A percentile compares a stretch with the other conserved stretches of the same genome.
phyloP scores from a whole-genome alignment of 2,113 vertebrate genomes.

The Oxyura jamaicensis region DNA sequence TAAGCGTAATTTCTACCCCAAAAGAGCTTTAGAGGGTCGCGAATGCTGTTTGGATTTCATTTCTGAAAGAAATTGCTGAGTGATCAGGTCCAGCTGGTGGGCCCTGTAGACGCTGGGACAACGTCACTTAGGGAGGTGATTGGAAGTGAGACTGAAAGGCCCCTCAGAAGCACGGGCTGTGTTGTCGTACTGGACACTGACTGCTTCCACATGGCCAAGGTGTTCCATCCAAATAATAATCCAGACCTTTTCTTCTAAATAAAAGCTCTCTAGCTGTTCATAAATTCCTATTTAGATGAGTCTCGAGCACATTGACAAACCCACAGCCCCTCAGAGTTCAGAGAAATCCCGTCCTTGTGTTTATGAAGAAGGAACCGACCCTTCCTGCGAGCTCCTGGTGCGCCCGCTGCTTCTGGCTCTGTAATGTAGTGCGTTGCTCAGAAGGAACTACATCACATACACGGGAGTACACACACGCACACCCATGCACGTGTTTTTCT shows the following conservation, averaged over 20 bases:
- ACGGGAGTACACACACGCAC: neutral
- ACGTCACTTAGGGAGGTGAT: neutral
- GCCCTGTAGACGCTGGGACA: rapidly evolving
- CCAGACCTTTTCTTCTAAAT: neutral
- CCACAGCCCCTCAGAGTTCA: neutral
- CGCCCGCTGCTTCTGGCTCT: neutral
- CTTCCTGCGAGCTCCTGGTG: neutral
- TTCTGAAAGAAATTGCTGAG: neutral
- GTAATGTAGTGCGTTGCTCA: neutral
- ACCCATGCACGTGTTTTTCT: neutral
- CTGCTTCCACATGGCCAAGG: neutral
- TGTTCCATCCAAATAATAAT: neutral
- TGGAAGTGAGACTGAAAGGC: neutral
- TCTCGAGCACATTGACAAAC: neutral
- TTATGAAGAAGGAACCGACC: neutral
- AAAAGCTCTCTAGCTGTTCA: neutral
- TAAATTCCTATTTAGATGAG: neutral
- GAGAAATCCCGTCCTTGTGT: neutral
- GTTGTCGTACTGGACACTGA: neutral
- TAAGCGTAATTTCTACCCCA: neutral
- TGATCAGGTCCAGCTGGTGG: neutral
- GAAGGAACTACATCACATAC: rapidly evolving
- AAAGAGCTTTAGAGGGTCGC: neutral
- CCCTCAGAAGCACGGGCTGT: neutral
- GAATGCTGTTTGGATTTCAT: neutral